Conservation (phyloP, 2,113 vertebrate genomes). For the Clupea harengus region DNA sequence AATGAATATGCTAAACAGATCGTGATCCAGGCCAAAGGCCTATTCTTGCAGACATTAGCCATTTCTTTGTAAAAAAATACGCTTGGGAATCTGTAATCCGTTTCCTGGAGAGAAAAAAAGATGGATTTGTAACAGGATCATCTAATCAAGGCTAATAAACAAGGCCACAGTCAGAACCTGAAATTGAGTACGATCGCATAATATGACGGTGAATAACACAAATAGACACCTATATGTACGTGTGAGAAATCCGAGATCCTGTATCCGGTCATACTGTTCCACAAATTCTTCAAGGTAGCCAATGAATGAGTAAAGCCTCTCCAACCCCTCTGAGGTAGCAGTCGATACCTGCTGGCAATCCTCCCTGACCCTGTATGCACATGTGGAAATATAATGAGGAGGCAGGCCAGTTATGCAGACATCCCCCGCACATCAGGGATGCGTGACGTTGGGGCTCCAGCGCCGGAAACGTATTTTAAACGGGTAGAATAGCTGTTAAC, state of each 20-base stretch:
- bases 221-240: background rate
- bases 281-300: conserved; percentile 28
- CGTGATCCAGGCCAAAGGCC: conserved; percentile 26
- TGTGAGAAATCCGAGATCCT: background rate
- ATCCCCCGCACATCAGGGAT: conserved; percentile 33
- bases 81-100: conserved; percentile 37
- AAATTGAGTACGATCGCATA: background rate
- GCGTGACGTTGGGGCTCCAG: conserved; percentile 34
- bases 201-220: background rate
- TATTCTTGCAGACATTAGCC: conserved; percentile 38
- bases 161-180: background rate
- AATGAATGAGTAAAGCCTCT: conserved; percentile 20
- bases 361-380: background rate
- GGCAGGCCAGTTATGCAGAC: conserved; percentile 39
- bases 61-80: conserved; percentile 42
- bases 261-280: background rate
- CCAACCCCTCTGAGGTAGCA: conserved; percentile 32
- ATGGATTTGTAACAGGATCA: background rate
- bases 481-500: conserved; percentile 33
- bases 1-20: conserved; percentile 43
- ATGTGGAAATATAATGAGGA: conserved; percentile 38
- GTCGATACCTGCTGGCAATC: conserved; percentile 15
- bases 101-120: background rate
- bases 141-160: background rate
- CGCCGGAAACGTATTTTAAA: conserved; percentile 31